Base-by-base conservation (phyloP, 2,113 vertebrate species). In the Cyprinodon brontotheroides region DNA sequence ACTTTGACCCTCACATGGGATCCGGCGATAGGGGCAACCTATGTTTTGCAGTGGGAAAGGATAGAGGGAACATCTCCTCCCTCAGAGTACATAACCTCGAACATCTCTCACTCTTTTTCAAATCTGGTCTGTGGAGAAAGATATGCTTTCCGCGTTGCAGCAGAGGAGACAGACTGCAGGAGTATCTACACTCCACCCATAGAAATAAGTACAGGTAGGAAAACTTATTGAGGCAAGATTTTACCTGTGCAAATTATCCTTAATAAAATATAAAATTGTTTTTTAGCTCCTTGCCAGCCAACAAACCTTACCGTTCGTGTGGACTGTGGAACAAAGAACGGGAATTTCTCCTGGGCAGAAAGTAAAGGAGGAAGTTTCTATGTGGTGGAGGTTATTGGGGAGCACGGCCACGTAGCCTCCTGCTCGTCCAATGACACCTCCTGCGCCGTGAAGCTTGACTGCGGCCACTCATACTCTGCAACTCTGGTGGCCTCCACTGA, bases 401-500 rank as follows among this genome's bases (percentile, higher is more conserved):
- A 50, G 2, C 69, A 92, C 0, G 86, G 85, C 41, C 89, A 92
- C 3, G 13, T 79, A 1, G 81, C 79, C 1, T 90, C 89, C 73
- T 93, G 92, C 14, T 83, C 86, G 22, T 86, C 90, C 70, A 82
- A 65, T 4, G 66, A 67, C 80, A 87, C 78, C 12, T 88, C 83
- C 77, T 93, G 92, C 1, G 36, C 77, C 20, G 64, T 89, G 1
- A 87, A 74, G n/a, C 87, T 93, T 38, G 48, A 87, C 63, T 93
- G 92, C 20, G 89, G 92, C 38, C 60, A 1, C 29, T 53, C 65
- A 0, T 93, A 93, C 82, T 81, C 69, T 3, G 90, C 91, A 3
- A 80, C 86, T 3, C 87, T 94, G 75, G 82, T 91, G 68, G 92
- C 92, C 45, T 89, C 91, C 53, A 89, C 91, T 14, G 82, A 80